phyloP scores from a whole-genome alignment of 2,113 vertebrate species.

The Hyaena hyaena region DNA sequence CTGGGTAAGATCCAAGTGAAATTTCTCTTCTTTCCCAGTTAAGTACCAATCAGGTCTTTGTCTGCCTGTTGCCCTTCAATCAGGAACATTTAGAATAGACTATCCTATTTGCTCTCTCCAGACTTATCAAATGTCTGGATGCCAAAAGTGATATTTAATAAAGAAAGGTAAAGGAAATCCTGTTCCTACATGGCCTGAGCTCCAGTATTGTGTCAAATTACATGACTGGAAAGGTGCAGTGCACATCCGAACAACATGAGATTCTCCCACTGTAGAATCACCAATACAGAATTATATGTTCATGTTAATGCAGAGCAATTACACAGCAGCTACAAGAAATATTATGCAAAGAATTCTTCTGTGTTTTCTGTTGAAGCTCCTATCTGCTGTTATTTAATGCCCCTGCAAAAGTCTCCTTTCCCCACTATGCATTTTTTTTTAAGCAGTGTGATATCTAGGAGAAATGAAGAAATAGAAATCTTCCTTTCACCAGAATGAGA shows the following conservation, averaged over 20 bases:
- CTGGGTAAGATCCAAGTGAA: neutral
- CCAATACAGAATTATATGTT: neutral
- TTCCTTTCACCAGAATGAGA: conserved; percentile 22
- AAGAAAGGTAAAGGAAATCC: neutral
- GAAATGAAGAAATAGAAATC: conserved; percentile 45
- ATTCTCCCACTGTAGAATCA: neutral
- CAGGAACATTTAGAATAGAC: neutral
- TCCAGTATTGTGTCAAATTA: neutral
- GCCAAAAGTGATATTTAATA: neutral
- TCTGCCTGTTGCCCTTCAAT: neutral
- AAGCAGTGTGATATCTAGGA: neutral
- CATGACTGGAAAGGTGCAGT: neutral
- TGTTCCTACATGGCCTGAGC: neutral
- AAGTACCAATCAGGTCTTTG: neutral
- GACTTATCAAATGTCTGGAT: neutral
- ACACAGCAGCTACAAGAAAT: neutral
- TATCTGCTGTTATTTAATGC: neutral
- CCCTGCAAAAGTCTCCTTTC: neutral
- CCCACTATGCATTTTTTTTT: neutral
- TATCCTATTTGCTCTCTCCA: neutral
- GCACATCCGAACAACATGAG: neutral
- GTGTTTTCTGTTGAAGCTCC: conserved; percentile 6
- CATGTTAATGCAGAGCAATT: neutral
- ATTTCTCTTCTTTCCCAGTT: neutral
- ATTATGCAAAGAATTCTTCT: neutral